These are phyloP conservation scores for Trissoscelio sp. DNA, from an alignment of 2,888 invertebrate species.

Conservation along the genomic window DNA sequence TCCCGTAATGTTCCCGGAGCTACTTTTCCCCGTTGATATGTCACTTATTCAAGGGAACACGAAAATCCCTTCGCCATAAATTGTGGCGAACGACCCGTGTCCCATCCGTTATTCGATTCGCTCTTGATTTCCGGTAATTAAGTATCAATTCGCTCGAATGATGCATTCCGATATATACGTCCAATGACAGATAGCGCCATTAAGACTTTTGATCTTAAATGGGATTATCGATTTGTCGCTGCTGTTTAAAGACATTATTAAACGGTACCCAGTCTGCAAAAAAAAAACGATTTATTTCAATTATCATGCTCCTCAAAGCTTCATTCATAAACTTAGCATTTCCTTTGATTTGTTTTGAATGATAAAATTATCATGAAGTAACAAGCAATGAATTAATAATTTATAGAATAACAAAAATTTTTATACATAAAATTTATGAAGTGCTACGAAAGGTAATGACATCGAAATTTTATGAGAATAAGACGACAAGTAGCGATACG, in stretches of 20 bases:
- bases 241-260: constrained; percentile 3
- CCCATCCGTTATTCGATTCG: constrained; percentile 80
- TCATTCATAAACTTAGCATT: too few relatives aligned
- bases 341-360: too few relatives aligned
- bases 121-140: constrained; percentile 81
- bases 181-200: constrained; percentile 41
- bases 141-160: constrained; percentile 81
- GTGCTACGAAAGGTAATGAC: constrained; percentile 15
- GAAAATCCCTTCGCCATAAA: constrained; percentile 81
- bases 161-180: constrained; percentile 69
- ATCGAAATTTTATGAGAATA: constrained; percentile 43
- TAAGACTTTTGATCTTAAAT: constrained; percentile 42
- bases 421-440: constrained; percentile 43
- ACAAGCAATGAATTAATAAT: too few relatives aligned
- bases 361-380: too few relatives aligned
- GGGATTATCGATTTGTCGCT: constrained; percentile 17
- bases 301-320: too few relatives aligned
- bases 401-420: too few relatives aligned
- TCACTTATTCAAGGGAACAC: constrained; percentile 77
- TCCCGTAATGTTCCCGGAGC: constrained; percentile 54
- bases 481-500: constrained; percentile 54
- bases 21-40: constrained; percentile 63
- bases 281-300: not conserved
- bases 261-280: not conserved
- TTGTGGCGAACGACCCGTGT: constrained; percentile 78